phyloP scores from a whole-genome alignment of 1,140 invertebrate genomes.

The Drosophila nigrodunni region DNA sequence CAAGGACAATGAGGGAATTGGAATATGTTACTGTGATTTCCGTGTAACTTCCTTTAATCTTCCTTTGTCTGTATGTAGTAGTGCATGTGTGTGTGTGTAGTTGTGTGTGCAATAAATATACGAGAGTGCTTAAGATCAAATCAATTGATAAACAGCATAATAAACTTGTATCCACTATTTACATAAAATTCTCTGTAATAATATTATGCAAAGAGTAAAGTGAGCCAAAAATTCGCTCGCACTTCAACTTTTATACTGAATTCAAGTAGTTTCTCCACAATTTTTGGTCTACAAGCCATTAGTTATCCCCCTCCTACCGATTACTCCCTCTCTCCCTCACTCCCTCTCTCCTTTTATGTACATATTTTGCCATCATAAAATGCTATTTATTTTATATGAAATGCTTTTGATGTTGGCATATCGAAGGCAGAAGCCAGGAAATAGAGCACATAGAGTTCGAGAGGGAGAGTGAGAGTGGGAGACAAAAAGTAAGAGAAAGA shows the following conservation, averaged over 20 bases:
- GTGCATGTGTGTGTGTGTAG: slow-evolving; percentile 9
- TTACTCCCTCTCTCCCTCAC: background rate
- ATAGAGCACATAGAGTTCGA: slow-evolving; percentile 6
- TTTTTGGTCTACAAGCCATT: slow-evolving; percentile 37
- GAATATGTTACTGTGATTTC: slow-evolving; percentile 75
- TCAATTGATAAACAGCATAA: slow-evolving; percentile 82
- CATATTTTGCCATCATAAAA: slow-evolving; percentile 71
- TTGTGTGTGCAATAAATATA: slow-evolving; percentile 74
- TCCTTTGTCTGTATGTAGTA: slow-evolving; percentile 22
- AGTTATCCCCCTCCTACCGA: slow-evolving; percentile 3
- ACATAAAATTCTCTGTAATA: slow-evolving; percentile 70
- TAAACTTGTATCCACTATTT: slow-evolving; percentile 80
- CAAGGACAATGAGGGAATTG: slow-evolving; percentile 56
- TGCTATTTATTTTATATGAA: slow-evolving; percentile 71
- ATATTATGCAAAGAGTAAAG: slow-evolving; percentile 64
- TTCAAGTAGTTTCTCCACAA: slow-evolving; percentile 51
- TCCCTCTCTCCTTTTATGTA: slow-evolving; percentile 9
- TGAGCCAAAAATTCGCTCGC: slow-evolving; percentile 30
- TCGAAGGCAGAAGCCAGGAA: slow-evolving; percentile 38
- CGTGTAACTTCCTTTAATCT: slow-evolving; percentile 60
- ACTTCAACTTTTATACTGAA: slow-evolving; percentile 53
- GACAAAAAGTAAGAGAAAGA: background rate
- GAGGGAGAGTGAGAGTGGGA: background rate
- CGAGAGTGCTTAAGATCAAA: slow-evolving; percentile 81
- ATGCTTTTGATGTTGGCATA: slow-evolving; percentile 67